A percentile compares a stretch with the other conserved stretches of the same genome.
phyloP scores from a whole-genome alignment of 2,113 vertebrate species.

The Candoia aspera region DNA sequence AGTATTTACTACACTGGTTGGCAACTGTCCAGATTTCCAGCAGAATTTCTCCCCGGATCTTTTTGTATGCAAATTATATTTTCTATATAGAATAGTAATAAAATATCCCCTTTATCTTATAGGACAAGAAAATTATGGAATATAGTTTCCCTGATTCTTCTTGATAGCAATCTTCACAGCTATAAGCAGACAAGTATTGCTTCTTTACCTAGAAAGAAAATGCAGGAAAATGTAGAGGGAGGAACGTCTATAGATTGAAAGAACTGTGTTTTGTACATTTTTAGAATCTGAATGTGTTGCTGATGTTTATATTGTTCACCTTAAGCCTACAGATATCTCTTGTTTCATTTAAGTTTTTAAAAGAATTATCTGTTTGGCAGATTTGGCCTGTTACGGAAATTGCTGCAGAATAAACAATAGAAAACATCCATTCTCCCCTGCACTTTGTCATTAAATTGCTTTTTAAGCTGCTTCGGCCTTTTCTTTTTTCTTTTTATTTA shows the following conservation, averaged over 20 bases:
- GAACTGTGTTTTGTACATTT: not conserved
- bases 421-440: not conserved
- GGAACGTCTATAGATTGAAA: not conserved
- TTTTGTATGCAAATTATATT: not conserved
- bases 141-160: not conserved
- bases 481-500: not conserved
- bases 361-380: constrained; percentile 3
- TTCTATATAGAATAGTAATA: not conserved
- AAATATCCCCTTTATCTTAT: not conserved
- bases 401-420: constrained; percentile 17
- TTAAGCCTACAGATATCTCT: constrained; percentile 38
- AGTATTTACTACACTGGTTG: not conserved
- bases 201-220: not conserved
- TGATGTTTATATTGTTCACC: constrained; percentile 9
- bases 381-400: not conserved
- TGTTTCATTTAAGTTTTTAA: constrained; percentile 29
- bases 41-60: not conserved
- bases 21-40: not conserved
- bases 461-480: constrained; percentile 5
- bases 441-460: constrained; percentile 20
- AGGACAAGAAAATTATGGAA: not conserved
- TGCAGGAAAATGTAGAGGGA: not conserved
- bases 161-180: not conserved
- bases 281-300: constrained; percentile 14
- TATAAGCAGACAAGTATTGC: not conserved